Evolutionary conservation across 2,888 invertebrate genomes (phyloP), one percentile per base, ranked within the genome.

Genomic region (Stramonita haemastoma): DNA sequence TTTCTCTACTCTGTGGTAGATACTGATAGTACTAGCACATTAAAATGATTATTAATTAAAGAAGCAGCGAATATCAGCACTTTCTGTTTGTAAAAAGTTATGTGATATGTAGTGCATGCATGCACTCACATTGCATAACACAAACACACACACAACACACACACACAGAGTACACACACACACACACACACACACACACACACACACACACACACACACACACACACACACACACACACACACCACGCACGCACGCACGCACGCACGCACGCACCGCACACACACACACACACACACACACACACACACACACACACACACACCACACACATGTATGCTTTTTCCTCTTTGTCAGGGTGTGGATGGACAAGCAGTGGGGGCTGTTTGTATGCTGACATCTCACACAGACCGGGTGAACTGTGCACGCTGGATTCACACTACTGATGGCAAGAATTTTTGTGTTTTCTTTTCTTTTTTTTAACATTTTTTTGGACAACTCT

Each of bases 401-500:
- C 98, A 99, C 95, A 97, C 96, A 46, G 97, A 97, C 87, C 97
- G 97, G 92, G 97, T 99, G 0, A 98, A 98, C 95, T 97, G 97
- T 22, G 98, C 98, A 0, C 97, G 96, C 92, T 97, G 97, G 97
- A 96, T 97, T 57, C 85, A 32, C 70, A 57, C 79, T 32, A 91
- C 90, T 11, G 57, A 60, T 79, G 77, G 90, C 85, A 83, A 46
- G 46, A 46, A 46, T 46, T 46, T 46, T 46, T 8, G 2, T 46
- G 13, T 46, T 46, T 22, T 26, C 84, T 36, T 32, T 32, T 73
- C 8, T n/a, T 32, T 32, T 79, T 26, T 19, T 77, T 19, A 19
- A 29, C 17, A 17, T 77, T 15, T 70, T 22, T 70, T 8, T 77
- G 13, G 11, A 8, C 32, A 77, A 77, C 26, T 22, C 8, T 70